phyloP scores from a whole-genome alignment of 2,888 invertebrate genomes.

The Augiades crinisus region DNA sequence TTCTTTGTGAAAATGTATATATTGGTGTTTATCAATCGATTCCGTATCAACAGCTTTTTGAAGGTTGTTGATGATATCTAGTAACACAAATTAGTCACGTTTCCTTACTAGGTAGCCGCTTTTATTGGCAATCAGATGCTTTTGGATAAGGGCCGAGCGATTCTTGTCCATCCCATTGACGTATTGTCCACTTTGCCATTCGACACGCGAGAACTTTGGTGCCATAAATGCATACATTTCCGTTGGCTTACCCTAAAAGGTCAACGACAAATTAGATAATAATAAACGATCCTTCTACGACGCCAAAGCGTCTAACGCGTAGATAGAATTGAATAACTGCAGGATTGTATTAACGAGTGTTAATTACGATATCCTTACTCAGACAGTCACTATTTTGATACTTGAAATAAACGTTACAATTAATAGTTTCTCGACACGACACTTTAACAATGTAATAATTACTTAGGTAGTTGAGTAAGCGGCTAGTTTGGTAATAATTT shows the following conservation, averaged over 20 bases:
- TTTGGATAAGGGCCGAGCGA: constrained; percentile 5
- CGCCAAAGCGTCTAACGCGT: neutral
- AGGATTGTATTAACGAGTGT: neutral
- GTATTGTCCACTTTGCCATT: constrained; percentile 52
- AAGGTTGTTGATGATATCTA: too few species aligned
- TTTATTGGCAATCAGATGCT: neutral
- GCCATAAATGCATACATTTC: constrained; percentile 67
- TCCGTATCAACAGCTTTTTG: too few species aligned
- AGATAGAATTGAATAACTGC: neutral
- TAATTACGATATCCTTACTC: neutral
- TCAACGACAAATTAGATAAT: constrained; percentile 59
- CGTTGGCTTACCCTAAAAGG: constrained; percentile 57
- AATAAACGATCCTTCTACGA: constrained; percentile 38
- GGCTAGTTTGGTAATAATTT: too few species aligned
- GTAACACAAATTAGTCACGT: too few species aligned
- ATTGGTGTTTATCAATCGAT: too few species aligned
- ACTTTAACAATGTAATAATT: too few species aligned
- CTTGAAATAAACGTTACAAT: too few species aligned
- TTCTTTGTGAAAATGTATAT: too few species aligned
- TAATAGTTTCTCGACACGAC: too few species aligned
- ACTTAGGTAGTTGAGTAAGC: too few species aligned
- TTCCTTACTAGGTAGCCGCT: neutral
- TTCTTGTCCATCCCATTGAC: constrained; percentile 42
- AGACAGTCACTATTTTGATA: neutral
- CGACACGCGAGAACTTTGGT: constrained; percentile 46